Base-by-base conservation (phyloP, 2,113 vertebrate genomes). In the Cavia porcellus region DNA sequence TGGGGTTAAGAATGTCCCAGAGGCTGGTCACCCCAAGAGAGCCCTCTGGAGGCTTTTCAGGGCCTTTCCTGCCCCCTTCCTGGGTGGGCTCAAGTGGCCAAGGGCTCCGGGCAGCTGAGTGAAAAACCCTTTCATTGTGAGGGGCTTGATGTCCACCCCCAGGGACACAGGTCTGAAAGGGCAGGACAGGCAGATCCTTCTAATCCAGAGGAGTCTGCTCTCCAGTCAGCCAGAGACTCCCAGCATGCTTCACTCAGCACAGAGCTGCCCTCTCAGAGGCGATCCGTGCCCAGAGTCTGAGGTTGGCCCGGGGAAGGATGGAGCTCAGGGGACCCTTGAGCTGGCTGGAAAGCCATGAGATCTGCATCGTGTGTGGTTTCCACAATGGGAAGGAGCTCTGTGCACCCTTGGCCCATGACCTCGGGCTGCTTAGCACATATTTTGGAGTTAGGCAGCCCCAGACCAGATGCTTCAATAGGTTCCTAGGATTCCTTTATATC, bases 1-100 rank as follows among this genome's bases (percentile, higher is more conserved):
- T 79, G 52, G 88, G 79, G 47, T 82, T 89, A 94, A 87, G 91
- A 90, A 96, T 55, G 64, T 82, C 35, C 89, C 77, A 57, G 45
- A 92, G 92, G 38, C 17, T 74, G n/a, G 47, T 84, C 13, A 47
- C 79, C 77, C 25, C 1, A 28, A 92, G 32, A 61, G 6, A 25
- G 42, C 8, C 47, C 74, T 87, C 24, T 66, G 20, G 77, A 68
- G 61, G 68, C 24, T 35, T 57, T 66, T 85, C 2, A 5, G 52
- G 32, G 45, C 22, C 52, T 52, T 70, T 77, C 45, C 83, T 83
- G 52, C 7, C 3, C 32, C 22, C 57, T 93, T 35, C 42, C 64
- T 84, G 83, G 45, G 70, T 90, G 57, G 86, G 42, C 84, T 70
- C 0, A 0, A 19, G 66, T 70, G 89, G 35, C 20, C 35, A 35